Conservation (phyloP, 2,888 invertebrate species). For the Rhopalosiphum nymphaeae region DNA sequence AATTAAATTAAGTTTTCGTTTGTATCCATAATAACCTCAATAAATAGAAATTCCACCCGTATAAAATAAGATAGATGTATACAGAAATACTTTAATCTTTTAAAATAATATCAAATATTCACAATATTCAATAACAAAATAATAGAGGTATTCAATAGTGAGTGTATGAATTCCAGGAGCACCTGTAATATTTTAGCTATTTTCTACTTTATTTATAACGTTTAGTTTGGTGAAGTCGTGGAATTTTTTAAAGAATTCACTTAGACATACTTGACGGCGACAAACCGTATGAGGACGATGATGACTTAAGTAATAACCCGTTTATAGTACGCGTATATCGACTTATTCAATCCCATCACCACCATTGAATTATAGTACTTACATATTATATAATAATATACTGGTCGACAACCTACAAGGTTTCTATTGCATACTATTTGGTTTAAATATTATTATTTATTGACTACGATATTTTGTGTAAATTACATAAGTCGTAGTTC, state of each 20-base stretch:
- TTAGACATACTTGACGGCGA: neutral
- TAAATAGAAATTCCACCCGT: too few species aligned
- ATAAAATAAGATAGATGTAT: neutral
- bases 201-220: constrained; percentile 22
- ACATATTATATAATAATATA: neutral
- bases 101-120: neutral
- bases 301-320: constrained; percentile 19
- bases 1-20: neutral
- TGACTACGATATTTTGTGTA: neutral
- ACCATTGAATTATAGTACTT: neutral
- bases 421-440: neutral
- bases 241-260: constrained; percentile 19
- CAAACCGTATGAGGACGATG: neutral
- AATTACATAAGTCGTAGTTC: neutral
- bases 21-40: neutral
- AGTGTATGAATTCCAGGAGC: neutral
- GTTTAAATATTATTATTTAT: neutral
- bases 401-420: neutral
- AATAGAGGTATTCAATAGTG: neutral
- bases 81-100: neutral
- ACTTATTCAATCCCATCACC: neutral
- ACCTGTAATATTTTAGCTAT: constrained; percentile 19
- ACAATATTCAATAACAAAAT: neutral
- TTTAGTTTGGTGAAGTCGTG: neutral
- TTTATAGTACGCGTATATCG: neutral